Evolutionary conservation across 1,140 invertebrate genomes (phyloP).

Genomic region (Bombus waltoni): DNA sequence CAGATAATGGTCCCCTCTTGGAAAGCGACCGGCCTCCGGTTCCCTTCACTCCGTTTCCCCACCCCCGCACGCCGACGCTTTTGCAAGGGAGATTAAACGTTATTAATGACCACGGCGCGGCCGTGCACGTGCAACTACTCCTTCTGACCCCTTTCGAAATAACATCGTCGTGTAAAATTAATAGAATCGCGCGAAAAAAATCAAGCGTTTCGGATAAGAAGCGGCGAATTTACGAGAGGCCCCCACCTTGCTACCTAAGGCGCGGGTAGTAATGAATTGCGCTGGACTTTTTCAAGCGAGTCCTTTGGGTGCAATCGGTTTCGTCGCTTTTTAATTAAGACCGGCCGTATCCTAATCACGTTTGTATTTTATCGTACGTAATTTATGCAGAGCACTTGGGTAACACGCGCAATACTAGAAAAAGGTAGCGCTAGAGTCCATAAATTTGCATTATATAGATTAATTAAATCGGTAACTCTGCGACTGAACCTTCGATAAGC

Average conservation of each 20-base stretch:
- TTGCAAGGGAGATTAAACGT: constrained; percentile 55
- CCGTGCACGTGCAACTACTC: constrained; percentile 5
- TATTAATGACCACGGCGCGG: constrained; percentile 55
- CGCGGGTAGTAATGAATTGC: background rate
- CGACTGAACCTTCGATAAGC: too few relatives aligned
- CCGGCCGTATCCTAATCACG: background rate
- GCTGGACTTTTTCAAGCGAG: background rate
- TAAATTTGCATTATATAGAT: background rate
- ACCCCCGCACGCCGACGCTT: background rate
- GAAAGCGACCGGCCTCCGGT: constrained; percentile 27
- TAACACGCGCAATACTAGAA: background rate
- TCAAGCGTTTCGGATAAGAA: background rate
- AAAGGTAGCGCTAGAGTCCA: background rate
- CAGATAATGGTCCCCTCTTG: constrained; percentile 44
- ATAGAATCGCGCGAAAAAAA: constrained; percentile 4
- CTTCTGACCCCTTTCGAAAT: background rate
- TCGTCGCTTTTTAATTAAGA: constrained; percentile 11
- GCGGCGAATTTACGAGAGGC: background rate
- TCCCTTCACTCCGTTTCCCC: background rate
- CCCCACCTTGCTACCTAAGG: background rate
- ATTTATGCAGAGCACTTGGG: background rate
- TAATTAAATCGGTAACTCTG: too few relatives aligned
- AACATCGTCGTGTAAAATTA: constrained; percentile 6
- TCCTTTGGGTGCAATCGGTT: background rate
- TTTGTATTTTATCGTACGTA: background rate